Base-by-base conservation (phyloP, 2,888 invertebrate genomes). In the Hipparchia sbordonii region DNA sequence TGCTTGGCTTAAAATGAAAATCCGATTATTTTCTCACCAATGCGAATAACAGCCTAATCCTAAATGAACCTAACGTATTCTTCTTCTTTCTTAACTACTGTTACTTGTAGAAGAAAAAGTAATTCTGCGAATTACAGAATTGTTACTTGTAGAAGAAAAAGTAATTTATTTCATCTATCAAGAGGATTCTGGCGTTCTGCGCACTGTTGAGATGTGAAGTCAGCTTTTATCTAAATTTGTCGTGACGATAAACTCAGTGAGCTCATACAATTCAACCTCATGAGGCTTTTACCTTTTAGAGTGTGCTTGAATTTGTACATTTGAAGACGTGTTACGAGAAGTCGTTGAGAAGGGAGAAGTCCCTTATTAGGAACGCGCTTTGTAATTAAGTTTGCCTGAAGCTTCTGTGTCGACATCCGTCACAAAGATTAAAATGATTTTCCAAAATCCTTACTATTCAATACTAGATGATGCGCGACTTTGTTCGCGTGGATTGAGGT, bases 261-360 rank as follows among this genome's bases (percentile, higher is more conserved):
- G 69, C 45, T 71, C 71, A 12, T 39, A 52, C 71, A 63, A 74
- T 74, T 65, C 65, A 63, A 65, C 51, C 71, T 74, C 71, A 74
- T 52, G 71, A 74, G 63, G 71, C 60, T 65, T 51, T 70, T 66
- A 73, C 71, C 71, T 63, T 74, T 71, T 68, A 66, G 59, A 51
- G 59, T 52, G 65, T 65, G 71, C 68, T 71, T 54, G 48, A 48
- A 63, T 70, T 61, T 62, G 54, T 54, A 72, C 62, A 72, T 72
- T 72, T 56, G 57, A 57, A 62, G 52, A 62, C n/a, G 57, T 63
- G 39, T 63, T 33, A 62, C 63, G 52, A 62, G 23, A 23, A 23
- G 23, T 23, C 23, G 23, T 23, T 23, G 23, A 23, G 23, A 23
- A 23, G 23, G 23, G 23, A 23, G 23, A 23, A 23, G 23, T 67